phyloP scores from a whole-genome alignment of 2,888 invertebrate genomes.

The Caenorhabditis uteleia region DNA sequence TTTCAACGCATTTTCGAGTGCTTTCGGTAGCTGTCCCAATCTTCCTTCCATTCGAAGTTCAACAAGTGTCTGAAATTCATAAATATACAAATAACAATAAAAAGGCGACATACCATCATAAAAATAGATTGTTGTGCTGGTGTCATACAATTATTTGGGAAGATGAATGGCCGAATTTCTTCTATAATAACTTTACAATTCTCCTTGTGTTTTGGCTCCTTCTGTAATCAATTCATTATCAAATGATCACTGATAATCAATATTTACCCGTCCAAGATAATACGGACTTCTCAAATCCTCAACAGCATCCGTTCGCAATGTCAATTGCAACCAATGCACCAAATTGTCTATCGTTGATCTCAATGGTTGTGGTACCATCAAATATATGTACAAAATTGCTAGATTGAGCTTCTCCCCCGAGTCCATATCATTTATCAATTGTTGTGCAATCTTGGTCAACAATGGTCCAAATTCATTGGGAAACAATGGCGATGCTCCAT shows the following conservation, averaged over 20 bases:
- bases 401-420: slow-evolving; percentile 25
- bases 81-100: background rate
- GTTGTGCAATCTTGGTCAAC: slow-evolving; percentile 23
- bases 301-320: slow-evolving; percentile 23
- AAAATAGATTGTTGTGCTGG: slow-evolving; percentile 20
- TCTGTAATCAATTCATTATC: slow-evolving; percentile 1
- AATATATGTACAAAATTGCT: slow-evolving; percentile 6
- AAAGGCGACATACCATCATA: slow-evolving; percentile 24
- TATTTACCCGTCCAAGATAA: slow-evolving; percentile 18
- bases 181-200: slow-evolving; percentile 29
- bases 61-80: slow-evolving; percentile 20
- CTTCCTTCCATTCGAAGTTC: slow-evolving; percentile 14
- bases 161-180: slow-evolving; percentile 23
- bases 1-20: slow-evolving; percentile 16
- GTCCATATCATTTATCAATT: slow-evolving; percentile 19
- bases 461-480: slow-evolving; percentile 29
- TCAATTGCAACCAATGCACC: slow-evolving; percentile 32
- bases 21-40: slow-evolving; percentile 18
- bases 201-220: slow-evolving; percentile 28
- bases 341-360: slow-evolving; percentile 29
- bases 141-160: slow-evolving; percentile 32
- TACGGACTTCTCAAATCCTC: slow-evolving; percentile 38
- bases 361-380: slow-evolving; percentile 34
- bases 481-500: slow-evolving; percentile 25
- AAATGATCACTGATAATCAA: background rate